Evolutionary conservation across 2,797 vertebrate genomes (phyloP).

Genomic region (Pantherophis vulpinus): DNA sequence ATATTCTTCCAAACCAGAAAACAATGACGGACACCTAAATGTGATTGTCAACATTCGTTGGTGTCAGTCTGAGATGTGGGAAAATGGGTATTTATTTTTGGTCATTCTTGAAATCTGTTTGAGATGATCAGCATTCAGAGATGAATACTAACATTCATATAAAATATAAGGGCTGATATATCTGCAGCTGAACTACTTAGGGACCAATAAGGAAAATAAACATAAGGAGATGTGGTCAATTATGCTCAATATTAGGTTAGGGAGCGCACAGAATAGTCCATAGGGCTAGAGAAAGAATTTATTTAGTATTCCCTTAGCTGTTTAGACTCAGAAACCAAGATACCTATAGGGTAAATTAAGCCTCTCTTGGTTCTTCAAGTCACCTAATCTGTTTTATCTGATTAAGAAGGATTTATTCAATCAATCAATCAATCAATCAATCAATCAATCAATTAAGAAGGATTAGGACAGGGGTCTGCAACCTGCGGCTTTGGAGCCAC

Average conservation of each 20-base stretch:
- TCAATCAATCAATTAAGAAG: background rate
- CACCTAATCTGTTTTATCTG: background rate
- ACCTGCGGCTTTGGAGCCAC: no score
- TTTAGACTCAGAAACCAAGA: background rate
- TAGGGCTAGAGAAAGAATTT: background rate
- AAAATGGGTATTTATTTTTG: background rate
- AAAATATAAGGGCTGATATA: background rate
- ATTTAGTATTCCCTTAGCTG: background rate
- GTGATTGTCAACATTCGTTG: background rate
- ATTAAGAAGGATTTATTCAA: background rate
- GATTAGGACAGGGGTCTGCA: background rate
- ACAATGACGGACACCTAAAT: background rate
- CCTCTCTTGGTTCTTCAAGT: background rate
- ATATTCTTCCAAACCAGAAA: background rate
- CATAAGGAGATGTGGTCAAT: background rate
- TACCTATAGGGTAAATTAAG: background rate
- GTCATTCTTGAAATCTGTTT: background rate
- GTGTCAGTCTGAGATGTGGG: background rate
- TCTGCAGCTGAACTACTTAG: background rate
- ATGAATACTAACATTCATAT: background rate
- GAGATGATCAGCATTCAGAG: no score
- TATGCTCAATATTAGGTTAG: background rate
- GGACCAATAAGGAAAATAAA: background rate
- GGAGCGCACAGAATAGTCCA: background rate
- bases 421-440: no score